Conservation (phyloP, 2,113 vertebrate species). For the Oreochromis niloticus region DNA sequence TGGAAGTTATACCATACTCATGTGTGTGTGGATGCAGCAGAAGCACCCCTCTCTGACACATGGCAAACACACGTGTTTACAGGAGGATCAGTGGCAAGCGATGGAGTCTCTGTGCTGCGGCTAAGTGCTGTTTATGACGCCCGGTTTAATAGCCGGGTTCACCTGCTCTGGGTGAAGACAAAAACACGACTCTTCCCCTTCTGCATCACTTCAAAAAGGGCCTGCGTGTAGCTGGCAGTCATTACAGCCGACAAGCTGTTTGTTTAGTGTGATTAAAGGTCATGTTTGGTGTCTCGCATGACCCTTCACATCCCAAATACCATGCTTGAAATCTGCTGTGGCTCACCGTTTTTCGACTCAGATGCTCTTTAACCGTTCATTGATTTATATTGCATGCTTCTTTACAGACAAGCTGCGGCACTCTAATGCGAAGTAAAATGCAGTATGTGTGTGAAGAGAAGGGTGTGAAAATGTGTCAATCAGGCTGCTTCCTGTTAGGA, state of each 20-base stretch:
- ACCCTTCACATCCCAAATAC: neutral
- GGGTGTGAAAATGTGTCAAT: slow-evolving; percentile 4
- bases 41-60: slow-evolving; percentile 20
- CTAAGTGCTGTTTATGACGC: slow-evolving; percentile 41
- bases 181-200: neutral
- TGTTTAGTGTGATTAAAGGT: neutral
- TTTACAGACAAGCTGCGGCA: neutral
- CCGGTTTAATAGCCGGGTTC: slow-evolving; percentile 36
- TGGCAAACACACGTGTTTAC: slow-evolving; percentile 57
- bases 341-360: neutral
- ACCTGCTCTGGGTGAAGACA: slow-evolving; percentile 36
- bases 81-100: slow-evolving; percentile 19
- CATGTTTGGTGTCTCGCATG: neutral
- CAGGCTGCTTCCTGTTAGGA: neutral
- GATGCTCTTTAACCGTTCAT: neutral
- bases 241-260: neutral
- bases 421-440: neutral
- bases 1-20: slow-evolving; percentile 5
- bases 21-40: slow-evolving; percentile 1
- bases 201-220: slow-evolving; percentile 10
- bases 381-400: neutral
- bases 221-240: neutral
- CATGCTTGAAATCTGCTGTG: neutral
- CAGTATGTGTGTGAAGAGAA: neutral
- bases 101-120: slow-evolving; percentile 23